Conservation (phyloP, 1,140 invertebrate genomes). For the Anagrus nilaparvatae region DNA sequence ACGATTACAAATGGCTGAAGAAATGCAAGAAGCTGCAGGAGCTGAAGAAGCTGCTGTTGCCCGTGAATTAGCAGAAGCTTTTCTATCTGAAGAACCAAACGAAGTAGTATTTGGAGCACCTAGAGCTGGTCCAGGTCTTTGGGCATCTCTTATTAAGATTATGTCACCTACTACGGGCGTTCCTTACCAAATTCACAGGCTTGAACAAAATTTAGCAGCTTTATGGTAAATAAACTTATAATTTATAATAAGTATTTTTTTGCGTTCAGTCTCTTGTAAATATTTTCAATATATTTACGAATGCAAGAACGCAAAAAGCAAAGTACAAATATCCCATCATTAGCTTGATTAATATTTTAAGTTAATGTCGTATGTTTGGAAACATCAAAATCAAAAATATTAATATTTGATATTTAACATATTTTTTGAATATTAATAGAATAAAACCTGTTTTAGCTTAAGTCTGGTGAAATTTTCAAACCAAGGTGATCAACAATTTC, state of each 20-base stretch:
- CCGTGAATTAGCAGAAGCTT: constrained; percentile 93
- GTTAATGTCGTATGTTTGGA: neutral
- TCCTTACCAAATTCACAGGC: constrained; percentile 68
- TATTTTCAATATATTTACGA: too few relatives aligned
- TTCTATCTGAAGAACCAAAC: constrained; percentile 88
- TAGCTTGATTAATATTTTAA: neutral
- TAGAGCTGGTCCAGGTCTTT: constrained; percentile 91
- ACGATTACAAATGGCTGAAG: constrained; percentile 76
- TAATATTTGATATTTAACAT: constrained; percentile 2
- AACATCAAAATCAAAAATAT: constrained; percentile 7
- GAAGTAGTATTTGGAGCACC: constrained; percentile 91
- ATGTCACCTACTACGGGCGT: constrained; percentile 76
- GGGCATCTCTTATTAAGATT: constrained; percentile 90
- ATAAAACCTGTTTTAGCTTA: constrained; percentile 45
- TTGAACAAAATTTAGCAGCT: constrained; percentile 96
- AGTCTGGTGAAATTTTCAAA: constrained; percentile 61
- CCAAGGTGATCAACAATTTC: constrained; percentile 60
- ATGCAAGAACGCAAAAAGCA: too few relatives aligned
- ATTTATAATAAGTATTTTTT: constrained; percentile 18
- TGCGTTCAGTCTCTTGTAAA: too few relatives aligned
- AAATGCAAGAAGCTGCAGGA: constrained; percentile 94
- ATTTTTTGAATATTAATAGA: constrained; percentile 1
- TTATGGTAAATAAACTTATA: constrained; percentile 73
- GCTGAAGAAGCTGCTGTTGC: constrained; percentile 91
- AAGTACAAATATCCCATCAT: too few relatives aligned